Percentiles rank a stretch among this genome's conserved stretches.
These are phyloP conservation scores for Tetrapedia diversipes DNA, from an alignment of 2,888 invertebrate genomes.

Conservation along the genomic window DNA sequence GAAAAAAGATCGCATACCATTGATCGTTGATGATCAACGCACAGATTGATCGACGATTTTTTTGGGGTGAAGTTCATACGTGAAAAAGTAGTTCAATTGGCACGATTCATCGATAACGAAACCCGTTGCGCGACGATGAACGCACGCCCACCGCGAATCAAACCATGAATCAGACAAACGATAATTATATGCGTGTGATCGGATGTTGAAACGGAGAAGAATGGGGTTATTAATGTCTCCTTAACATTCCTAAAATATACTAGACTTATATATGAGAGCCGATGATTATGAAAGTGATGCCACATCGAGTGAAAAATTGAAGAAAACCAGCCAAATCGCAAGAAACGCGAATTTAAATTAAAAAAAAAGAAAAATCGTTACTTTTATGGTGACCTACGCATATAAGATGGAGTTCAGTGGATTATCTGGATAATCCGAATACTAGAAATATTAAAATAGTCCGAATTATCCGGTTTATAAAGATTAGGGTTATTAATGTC, in stretches of 20 bases:
- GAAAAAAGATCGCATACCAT: background rate
- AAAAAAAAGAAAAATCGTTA: no score
- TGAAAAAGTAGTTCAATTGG: conserved; percentile 62
- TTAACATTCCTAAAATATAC: conserved; percentile 30
- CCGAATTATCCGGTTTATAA: no score
- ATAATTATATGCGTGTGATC: conserved; percentile 50
- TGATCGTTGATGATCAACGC: background rate
- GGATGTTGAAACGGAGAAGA: conserved; percentile 50
- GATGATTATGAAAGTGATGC: no score
- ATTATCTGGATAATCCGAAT: no score
- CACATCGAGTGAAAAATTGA: no score
- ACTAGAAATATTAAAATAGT: no score
- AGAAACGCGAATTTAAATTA: no score
- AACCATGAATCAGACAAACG: conserved; percentile 36
- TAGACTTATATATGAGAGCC: no score
- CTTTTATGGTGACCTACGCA: no score
- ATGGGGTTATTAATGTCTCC: conserved; percentile 51
- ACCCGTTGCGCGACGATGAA: conserved; percentile 43
- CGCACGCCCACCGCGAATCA: conserved; percentile 47
- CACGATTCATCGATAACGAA: conserved; percentile 51
- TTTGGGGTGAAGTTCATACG: conserved; percentile 18
- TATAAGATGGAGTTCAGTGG: no score
- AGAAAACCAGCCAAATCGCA: no score
- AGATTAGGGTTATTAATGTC: conserved; percentile 54
- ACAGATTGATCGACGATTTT: background rate